Base-by-base conservation (phyloP, 2,888 invertebrate species). In the Limnephilus auricula region DNA sequence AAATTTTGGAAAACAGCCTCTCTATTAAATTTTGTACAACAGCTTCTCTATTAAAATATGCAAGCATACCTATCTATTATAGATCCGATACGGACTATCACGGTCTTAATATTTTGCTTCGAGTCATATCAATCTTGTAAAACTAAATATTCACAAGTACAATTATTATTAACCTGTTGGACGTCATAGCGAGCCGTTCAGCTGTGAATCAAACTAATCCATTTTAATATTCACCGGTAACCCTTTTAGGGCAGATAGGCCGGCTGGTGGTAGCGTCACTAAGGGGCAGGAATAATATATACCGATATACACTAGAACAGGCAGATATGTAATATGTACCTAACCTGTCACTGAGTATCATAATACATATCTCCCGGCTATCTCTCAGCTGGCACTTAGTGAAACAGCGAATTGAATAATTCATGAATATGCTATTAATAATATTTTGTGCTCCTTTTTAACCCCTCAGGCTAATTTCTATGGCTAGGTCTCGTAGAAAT, bases 191-290 rank as follows among this genome's bases (percentile, higher is more conserved):
- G 91, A 78, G 65, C 78, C 82, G 83, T 89, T 91, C 83, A 83
- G 84, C 88, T 84, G 84, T 79, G 30, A 89, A 89, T 89, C 84
- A 87, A 91, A 79, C 83, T 89, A 83, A 91, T 91, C 89, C 89
- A 89, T 91, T 91, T 91, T 83, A 89, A 91, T 91, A 91, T 91
- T 91, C 91, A 89, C 84, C 30, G 91, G 84, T 78, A 91, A 84
- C 91, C 87, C 84, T 89, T 91, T 90, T 80, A 90, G 90, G n/a
- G 84, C 34, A 65, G 65, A 90, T 50, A 90, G 90, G 83, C 34
- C 34, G 90, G 30, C 50, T 65, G 34, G 84, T 15, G 25, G 31
- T 18, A 65, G 25, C 65, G 25, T 65, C 65, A 65, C 65, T 25
- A 6, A n/a, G 65, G 65, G 65, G 65, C 32, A 82, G 80, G 12